Conservation (phyloP, 2,888 invertebrate genomes). For the Dione juno region DNA sequence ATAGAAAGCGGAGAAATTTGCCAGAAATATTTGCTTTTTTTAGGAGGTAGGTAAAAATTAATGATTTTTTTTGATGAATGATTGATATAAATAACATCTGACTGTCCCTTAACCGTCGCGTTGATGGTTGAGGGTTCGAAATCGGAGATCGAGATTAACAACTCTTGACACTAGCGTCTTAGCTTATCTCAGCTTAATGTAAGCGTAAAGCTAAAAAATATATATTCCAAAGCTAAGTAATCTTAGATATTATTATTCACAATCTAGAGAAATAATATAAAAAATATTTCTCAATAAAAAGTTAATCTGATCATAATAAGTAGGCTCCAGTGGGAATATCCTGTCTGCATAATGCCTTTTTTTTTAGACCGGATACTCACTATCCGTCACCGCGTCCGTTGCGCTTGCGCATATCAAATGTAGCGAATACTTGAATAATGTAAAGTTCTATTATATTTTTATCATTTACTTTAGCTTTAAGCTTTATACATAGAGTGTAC, state of each 20-base stretch:
- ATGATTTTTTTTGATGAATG: no score
- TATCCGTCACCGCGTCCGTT: slow-evolving; percentile 45
- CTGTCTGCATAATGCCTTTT: slow-evolving; percentile 42
- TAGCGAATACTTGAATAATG: slow-evolving; percentile 5
- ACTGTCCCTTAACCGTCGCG: no score
- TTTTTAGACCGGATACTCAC: slow-evolving; percentile 43
- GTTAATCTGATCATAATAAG: slow-evolving; percentile 22
- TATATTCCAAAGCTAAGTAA: neutral
- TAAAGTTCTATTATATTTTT: neutral
- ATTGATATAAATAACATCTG: no score
- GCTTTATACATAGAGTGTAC: no score
- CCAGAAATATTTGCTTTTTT: no score
- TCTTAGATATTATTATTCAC: neutral
- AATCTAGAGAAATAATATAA: neutral
- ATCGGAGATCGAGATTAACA: no score
- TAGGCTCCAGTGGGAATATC: slow-evolving; percentile 41
- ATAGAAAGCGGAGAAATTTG: no score
- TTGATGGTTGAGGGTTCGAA: no score
- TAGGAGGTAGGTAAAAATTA: no score
- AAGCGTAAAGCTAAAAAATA: neutral
- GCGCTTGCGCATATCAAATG: slow-evolving; percentile 39
- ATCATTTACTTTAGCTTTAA: no score
- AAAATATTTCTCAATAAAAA: slow-evolving; percentile 16
- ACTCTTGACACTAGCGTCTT: no score
- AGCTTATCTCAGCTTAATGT: no score